Base-by-base conservation (phyloP, 2,797 vertebrate genomes). In the Trematomus bernacchii region DNA sequence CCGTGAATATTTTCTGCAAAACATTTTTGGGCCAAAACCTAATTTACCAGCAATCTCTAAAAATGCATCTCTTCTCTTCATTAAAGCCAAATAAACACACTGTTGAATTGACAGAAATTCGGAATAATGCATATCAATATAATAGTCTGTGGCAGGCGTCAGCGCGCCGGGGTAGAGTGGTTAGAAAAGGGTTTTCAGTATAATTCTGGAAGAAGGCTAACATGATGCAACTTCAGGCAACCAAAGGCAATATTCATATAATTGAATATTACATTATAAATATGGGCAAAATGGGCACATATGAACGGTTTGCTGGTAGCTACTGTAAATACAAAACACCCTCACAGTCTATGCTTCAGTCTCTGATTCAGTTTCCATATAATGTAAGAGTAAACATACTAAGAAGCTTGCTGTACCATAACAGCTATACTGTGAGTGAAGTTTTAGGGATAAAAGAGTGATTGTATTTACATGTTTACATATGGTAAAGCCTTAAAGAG, bases 141-240 rank as follows among this genome's bases (percentile, higher is more conserved):
- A 78, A 84, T 54, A 47, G 37, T 62, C n/a, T 59, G 58, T 83
- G 82, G 61, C 71, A 79, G 61, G 46, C 58, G 51, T 71, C 48
- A 67, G 42, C 68, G 63, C 27, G 58, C 10, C 55, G 59, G 18
- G 60, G 15, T 58, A 13, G 30, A 59, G 15, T 23, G 23, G 21
- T 59, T 42, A 27, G 10, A 73, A 77, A 71, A 59, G 37, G 33
- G 5, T 59, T 71, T 58, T 40, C 12, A 33, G 55, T 21, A 63
- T 11, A 30, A 76, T 57, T 83, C 50, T 57, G 57, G n/a, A 71
- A 48, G 71, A 6, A 70, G 74, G 63, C 40, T 13, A 21, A 76
- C 57, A 54, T 85, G 82, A 88, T 86, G 83, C 65, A 87, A 89
- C 54, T 46, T 69, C 6, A 62, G 67, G 84, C 55, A 87, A 86